Evolutionary conservation across 2,113 vertebrate genomes (phyloP).

Genomic region (Charadrius vociferus): DNA sequence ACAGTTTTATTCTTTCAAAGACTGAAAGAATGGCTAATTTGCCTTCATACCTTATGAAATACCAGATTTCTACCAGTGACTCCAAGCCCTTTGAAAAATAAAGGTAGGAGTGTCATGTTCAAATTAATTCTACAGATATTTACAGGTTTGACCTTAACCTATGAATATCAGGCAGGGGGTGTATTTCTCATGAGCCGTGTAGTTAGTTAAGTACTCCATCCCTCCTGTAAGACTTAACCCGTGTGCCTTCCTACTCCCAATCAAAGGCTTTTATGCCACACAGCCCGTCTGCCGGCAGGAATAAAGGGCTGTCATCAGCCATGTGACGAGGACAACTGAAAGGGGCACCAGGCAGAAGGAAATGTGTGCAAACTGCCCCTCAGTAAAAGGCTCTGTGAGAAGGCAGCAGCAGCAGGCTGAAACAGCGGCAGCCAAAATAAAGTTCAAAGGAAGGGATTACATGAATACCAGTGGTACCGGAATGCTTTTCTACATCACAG

Average conservation of each 20-base stretch:
- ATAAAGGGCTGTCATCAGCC: background rate
- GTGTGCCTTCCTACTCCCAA: background rate
- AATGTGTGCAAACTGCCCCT: background rate
- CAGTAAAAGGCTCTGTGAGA: background rate
- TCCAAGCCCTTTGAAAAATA: background rate
- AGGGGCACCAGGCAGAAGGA: background rate
- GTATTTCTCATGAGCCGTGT: background rate
- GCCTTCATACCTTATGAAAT: background rate
- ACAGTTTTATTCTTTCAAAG: background rate
- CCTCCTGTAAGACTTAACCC: background rate
- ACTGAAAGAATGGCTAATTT: background rate
- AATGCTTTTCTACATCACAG: background rate
- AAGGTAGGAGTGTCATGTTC: background rate
- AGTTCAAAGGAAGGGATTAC: background rate
- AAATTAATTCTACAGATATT: background rate
- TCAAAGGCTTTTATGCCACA: background rate
- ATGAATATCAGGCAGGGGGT: background rate
- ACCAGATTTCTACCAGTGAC: background rate
- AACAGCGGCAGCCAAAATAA: background rate
- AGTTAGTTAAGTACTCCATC: background rate
- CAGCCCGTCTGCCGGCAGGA: background rate
- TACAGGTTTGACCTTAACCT: background rate
- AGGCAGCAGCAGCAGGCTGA: background rate
- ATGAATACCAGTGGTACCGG: background rate
- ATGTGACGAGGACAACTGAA: rapidly evolving